These are phyloP conservation scores for Noctilio leporinus DNA, from an alignment of 2,113 vertebrate genomes.

Conservation along the genomic window DNA sequence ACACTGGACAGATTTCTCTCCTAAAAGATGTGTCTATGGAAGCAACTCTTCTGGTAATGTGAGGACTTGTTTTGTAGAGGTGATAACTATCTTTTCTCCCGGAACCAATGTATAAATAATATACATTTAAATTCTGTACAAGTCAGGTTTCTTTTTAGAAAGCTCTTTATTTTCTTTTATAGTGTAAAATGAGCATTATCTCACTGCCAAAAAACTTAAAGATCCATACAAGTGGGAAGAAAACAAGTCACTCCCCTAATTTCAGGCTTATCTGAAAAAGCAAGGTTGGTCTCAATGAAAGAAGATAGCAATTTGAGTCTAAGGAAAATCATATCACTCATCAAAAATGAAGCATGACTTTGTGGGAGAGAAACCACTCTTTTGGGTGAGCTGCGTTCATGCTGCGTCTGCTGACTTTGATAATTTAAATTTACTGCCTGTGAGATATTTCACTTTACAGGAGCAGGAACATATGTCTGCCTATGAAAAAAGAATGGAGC, in stretches of 20 bases:
- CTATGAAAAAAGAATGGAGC: background rate
- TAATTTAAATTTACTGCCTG: conserved; percentile 32
- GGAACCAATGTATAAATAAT: background rate
- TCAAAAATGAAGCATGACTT: conserved; percentile 17
- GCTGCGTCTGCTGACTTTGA: conserved; percentile 6
- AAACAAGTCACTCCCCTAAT: background rate
- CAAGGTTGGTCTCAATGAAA: background rate
- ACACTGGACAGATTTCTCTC: background rate
- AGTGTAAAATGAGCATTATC: background rate
- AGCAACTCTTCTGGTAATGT: background rate
- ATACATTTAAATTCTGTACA: background rate
- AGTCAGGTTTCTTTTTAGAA: background rate
- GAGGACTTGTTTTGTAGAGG: background rate
- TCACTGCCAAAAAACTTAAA: background rate
- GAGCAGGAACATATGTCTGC: conserved; percentile 10
- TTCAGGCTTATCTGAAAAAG: conserved; percentile 6
- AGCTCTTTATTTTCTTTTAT: background rate
- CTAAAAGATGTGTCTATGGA: background rate
- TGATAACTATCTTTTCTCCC: background rate
- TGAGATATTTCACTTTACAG: conserved; percentile 26
- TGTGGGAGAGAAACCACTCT: background rate
- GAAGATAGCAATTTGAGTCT: background rate
- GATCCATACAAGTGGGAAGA: background rate
- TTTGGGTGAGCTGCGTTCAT: conserved; percentile 9
- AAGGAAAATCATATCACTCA: background rate